phyloP scores from a whole-genome alignment of 1,140 invertebrate species.

The Riptortus pedestris region DNA sequence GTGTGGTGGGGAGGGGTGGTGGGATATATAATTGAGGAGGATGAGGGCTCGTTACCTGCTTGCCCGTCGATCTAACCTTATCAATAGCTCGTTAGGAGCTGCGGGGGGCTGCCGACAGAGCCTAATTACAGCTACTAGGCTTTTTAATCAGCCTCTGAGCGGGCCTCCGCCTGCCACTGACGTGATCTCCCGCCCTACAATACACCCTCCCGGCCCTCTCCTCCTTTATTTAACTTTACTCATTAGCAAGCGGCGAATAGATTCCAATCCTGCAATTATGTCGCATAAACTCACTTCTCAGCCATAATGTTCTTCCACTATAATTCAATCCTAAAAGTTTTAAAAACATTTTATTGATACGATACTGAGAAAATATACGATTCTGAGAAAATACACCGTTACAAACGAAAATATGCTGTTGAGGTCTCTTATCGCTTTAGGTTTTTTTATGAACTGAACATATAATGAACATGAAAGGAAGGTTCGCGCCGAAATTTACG shows the following conservation, averaged over 20 bases:
- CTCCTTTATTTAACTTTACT: constrained; percentile 23
- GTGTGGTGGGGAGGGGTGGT: too few species aligned
- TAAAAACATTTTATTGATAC: too few species aligned
- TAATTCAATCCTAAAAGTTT: too few species aligned
- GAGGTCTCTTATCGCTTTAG: too few species aligned
- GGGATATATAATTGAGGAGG: too few species aligned
- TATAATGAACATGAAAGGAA: too few species aligned
- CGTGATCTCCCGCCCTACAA: constrained; percentile 7
- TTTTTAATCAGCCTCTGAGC: constrained; percentile 19
- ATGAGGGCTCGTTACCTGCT: not conserved
- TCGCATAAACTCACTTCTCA: constrained; percentile 6
- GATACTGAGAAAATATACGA: too few species aligned
- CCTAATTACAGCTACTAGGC: constrained; percentile 12
- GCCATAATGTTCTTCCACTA: too few species aligned
- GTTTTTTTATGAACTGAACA: too few species aligned
- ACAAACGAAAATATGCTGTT: too few species aligned
- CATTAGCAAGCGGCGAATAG: constrained; percentile 17
- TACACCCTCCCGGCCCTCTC: not conserved
- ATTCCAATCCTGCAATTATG: constrained; percentile 22
- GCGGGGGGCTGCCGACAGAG: constrained; percentile 1
- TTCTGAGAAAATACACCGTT: too few species aligned
- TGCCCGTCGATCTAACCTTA: not conserved
- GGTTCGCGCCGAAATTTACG: too few species aligned
- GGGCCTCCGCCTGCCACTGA: not conserved
- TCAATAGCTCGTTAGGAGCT: constrained; percentile 16